These are phyloP conservation scores for Eira barbara DNA, from an alignment of 2,113 vertebrate species.

Conservation along the genomic window DNA sequence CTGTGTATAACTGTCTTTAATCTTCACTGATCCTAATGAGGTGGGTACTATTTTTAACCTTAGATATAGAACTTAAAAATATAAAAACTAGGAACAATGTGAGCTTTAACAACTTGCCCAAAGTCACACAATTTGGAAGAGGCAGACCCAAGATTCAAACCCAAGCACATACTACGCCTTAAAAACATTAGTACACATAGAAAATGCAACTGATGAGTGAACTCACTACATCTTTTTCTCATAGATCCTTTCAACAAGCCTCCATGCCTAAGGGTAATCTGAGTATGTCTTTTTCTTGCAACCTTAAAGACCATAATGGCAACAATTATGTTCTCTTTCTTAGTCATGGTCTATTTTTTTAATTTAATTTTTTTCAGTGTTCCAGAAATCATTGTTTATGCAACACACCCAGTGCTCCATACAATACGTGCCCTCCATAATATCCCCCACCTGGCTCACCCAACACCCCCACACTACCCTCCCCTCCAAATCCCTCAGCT, in stretches of 20 bases:
- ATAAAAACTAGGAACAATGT: slow-evolving; percentile 9
- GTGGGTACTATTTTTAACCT: not conserved
- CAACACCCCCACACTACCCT: too few relatives aligned
- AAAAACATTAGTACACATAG: not conserved
- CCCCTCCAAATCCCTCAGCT: too few relatives aligned
- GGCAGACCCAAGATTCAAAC: slow-evolving; percentile 5
- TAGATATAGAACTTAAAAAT: not conserved
- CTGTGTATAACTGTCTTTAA: not conserved
- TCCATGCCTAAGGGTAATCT: not conserved
- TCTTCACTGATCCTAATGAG: not conserved
- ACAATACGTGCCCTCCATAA: too few relatives aligned
- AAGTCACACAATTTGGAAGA: not conserved
- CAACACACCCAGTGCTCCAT: too few relatives aligned
- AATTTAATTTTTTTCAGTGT: too few relatives aligned
- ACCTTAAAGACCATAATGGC: not conserved
- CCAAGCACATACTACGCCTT: not conserved
- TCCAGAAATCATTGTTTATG: too few relatives aligned
- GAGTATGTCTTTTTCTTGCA: not conserved
- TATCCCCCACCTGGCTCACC: too few relatives aligned
- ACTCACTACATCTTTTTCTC: not conserved
- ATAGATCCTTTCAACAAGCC: not conserved
- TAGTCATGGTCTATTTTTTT: too few relatives aligned
- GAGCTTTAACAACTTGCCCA: not conserved
- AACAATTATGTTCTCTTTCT: too few relatives aligned
- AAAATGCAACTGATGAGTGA: not conserved